Evolutionary conservation across 2,797 vertebrate species (phyloP).

Genomic region (Dicrostonyx torquatus): DNA sequence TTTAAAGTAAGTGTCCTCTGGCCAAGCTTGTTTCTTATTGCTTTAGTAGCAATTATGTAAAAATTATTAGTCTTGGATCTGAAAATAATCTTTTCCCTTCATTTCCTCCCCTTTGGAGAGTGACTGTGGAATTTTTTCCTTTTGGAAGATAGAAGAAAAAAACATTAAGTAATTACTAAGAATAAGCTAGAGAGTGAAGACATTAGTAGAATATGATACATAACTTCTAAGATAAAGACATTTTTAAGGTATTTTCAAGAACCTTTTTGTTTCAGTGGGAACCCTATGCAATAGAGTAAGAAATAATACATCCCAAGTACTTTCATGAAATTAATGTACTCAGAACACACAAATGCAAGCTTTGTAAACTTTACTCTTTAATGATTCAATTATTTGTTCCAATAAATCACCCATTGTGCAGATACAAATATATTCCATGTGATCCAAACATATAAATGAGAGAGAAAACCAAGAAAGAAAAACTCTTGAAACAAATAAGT

Average conservation of each 20-base stretch:
- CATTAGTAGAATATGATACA: slow-evolving; percentile 32
- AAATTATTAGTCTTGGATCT: slow-evolving; percentile 53
- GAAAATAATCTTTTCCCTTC: slow-evolving; percentile 50
- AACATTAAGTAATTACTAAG: background rate
- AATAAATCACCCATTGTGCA: background rate
- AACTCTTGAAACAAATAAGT: slow-evolving; percentile 2
- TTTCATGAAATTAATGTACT: background rate
- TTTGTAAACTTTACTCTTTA: background rate
- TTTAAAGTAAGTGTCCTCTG: slow-evolving; percentile 67
- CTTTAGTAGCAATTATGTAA: slow-evolving; percentile 44
- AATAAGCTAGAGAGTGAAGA: slow-evolving; percentile 41
- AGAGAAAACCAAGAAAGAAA: background rate
- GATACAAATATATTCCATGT: background rate
- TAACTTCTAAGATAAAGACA: background rate
- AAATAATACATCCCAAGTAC: background rate
- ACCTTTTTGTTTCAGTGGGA: background rate
- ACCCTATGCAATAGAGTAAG: background rate
- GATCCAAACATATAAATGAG: background rate
- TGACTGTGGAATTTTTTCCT: background rate
- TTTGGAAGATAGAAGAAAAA: background rate
- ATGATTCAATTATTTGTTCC: background rate
- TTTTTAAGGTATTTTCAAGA: slow-evolving; percentile 18
- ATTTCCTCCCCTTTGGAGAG: background rate
- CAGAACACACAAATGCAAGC: slow-evolving; percentile 8
- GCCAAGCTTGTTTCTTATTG: slow-evolving; percentile 52